These are phyloP conservation scores for Lanius ludovicianus DNA, from an alignment of 2,113 vertebrate genomes.

Conservation along the genomic window DNA sequence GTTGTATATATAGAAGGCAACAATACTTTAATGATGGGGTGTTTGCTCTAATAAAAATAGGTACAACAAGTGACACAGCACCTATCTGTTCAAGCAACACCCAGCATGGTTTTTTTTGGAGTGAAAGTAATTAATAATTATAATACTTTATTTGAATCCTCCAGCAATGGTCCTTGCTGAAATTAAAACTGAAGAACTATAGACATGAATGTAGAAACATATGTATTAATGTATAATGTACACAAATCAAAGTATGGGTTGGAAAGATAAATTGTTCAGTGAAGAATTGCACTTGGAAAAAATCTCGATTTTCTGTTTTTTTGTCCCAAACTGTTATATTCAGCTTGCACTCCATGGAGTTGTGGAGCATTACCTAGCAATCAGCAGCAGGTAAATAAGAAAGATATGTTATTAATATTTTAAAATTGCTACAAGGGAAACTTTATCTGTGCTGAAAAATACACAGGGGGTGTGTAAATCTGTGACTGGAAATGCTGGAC, in stretches of 20 bases:
- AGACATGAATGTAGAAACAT: neutral
- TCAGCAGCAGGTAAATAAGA: neutral
- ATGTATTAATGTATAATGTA: too few species aligned
- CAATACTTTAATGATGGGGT: rapidly evolving
- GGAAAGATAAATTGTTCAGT: neutral
- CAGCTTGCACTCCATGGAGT: neutral
- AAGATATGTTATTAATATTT: neutral
- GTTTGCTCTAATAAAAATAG: neutral
- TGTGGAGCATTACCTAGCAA: neutral
- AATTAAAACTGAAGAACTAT: neutral
- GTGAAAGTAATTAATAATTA: neutral
- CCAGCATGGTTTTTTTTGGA: neutral
- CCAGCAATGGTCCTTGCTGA: neutral
- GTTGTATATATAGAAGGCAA: neutral
- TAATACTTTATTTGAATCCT: neutral
- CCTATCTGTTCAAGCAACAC: neutral
- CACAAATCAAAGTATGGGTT: neutral
- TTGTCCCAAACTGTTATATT: neutral
- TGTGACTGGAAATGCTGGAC: neutral
- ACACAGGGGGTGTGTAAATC: neutral
- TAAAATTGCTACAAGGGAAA: neutral
- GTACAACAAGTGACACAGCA: neutral
- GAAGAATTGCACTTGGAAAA: neutral
- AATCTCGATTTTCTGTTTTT: neutral
- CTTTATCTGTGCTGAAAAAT: neutral